Evolutionary conservation across 2,113 vertebrate species (phyloP).

Genomic region (Sardina pilchardus): DNA sequence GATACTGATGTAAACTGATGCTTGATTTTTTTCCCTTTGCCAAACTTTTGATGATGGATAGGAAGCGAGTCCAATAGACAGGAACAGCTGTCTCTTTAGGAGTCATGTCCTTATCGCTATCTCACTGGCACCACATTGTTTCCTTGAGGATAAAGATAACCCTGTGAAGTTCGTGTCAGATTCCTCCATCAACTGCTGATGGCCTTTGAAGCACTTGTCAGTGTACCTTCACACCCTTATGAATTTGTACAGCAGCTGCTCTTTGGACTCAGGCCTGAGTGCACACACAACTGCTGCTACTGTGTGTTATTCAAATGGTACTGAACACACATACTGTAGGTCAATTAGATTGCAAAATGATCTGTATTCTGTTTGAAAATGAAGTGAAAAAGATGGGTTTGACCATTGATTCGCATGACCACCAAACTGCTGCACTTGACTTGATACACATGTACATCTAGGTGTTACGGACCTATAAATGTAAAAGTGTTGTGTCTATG

Average conservation of each 20-base stretch:
- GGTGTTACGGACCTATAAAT: not conserved
- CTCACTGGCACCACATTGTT: constrained; percentile 22
- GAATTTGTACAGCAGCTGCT: constrained; percentile 1
- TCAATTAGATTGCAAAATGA: not conserved
- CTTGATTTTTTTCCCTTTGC: not conserved
- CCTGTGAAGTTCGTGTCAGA: constrained; percentile 54
- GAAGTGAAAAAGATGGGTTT: not conserved
- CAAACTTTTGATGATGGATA: constrained; percentile 15
- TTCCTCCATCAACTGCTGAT: constrained; percentile 41
- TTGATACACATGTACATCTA: not conserved
- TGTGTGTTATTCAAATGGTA: not conserved
- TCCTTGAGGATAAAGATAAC: constrained; percentile 59
- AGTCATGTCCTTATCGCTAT: not conserved
- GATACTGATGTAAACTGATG: not conserved
- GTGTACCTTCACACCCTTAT: not conserved
- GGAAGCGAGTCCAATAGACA: constrained; percentile 9
- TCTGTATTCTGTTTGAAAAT: not conserved
- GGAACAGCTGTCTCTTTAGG: constrained; percentile 16
- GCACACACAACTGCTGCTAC: not conserved
- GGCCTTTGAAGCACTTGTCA: not conserved
- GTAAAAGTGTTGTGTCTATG: not conserved
- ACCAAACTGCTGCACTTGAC: not conserved
- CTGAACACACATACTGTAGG: not conserved
- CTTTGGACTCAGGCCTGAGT: not conserved
- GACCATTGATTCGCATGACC: not conserved